These are phyloP conservation scores for Philopedon plagiatum DNA, from an alignment of 2,888 invertebrate species.

Conservation along the genomic window DNA sequence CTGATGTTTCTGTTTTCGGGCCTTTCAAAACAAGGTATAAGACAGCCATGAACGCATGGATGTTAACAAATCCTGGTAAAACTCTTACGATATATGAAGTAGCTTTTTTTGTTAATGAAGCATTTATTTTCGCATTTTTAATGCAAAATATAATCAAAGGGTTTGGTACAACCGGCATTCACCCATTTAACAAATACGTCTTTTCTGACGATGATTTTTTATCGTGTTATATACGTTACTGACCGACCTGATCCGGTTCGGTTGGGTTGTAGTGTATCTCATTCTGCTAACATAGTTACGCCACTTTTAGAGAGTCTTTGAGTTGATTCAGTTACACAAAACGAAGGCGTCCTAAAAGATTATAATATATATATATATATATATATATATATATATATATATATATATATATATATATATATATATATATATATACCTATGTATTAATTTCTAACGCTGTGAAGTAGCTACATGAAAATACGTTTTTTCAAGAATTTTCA, in stretches of 20 bases:
- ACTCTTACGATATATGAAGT: constrained; percentile 47
- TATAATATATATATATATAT: no score
- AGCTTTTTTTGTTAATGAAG: constrained; percentile 40
- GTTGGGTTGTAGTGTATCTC: no score
- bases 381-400: no score
- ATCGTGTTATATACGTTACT: constrained; percentile 34
- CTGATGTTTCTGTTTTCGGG: constrained; percentile 44
- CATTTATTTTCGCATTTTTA: constrained; percentile 48
- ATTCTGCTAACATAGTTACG: no score
- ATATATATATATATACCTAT: neutral
- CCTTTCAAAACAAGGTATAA: constrained; percentile 39
- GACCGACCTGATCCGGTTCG: no score
- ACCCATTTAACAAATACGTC: constrained; percentile 49
- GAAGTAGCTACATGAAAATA: no score
- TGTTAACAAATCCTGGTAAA: constrained; percentile 49
- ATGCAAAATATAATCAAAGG: constrained; percentile 50
- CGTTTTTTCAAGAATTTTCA: no score
- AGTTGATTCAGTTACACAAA: no score
- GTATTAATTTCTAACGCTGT: neutral
- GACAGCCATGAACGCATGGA: constrained; percentile 35
- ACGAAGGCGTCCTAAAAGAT: no score
- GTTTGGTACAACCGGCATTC: constrained; percentile 52
- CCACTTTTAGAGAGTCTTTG: no score
- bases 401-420: no score
- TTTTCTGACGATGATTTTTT: constrained; percentile 51